These are phyloP conservation scores for Anhinga anhinga DNA, from an alignment of 2,113 vertebrate genomes.

Conservation along the genomic window DNA sequence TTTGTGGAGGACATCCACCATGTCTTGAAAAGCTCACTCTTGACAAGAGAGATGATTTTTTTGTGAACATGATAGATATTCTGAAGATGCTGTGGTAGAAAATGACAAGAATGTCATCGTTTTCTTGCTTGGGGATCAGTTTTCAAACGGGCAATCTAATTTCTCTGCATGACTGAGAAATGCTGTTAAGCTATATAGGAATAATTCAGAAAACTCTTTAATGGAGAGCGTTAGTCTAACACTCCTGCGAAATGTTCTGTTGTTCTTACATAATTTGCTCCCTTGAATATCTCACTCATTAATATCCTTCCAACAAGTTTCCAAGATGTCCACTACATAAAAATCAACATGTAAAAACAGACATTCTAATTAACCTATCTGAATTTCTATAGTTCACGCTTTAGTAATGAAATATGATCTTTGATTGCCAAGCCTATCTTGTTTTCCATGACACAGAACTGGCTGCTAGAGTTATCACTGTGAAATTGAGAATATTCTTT, in stretches of 20 bases:
- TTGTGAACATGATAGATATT: not conserved
- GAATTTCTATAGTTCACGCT: not conserved
- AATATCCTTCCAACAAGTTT: not conserved
- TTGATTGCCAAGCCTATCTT: not conserved
- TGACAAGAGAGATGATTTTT: not conserved
- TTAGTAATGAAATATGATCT: not conserved
- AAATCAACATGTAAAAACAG: not conserved
- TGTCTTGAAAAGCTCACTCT: not conserved
- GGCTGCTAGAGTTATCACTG: not conserved
- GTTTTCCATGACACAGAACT: not conserved
- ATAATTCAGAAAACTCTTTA: not conserved
- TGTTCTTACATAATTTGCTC: not conserved
- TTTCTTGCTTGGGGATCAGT: not conserved
- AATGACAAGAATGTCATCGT: not conserved
- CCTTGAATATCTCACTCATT: not conserved
- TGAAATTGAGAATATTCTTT: not conserved
- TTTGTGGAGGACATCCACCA: not conserved
- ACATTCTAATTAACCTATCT: not conserved
- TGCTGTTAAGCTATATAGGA: not conserved
- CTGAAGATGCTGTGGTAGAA: not conserved
- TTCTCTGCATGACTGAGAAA: not conserved
- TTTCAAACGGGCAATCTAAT: not conserved
- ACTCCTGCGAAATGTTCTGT: not conserved
- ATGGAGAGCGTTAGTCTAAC: not conserved
- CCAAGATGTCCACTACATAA: not conserved